Evolutionary conservation across 2,888 invertebrate genomes (phyloP).

Genomic region (Bruchidius siliquastri): DNA sequence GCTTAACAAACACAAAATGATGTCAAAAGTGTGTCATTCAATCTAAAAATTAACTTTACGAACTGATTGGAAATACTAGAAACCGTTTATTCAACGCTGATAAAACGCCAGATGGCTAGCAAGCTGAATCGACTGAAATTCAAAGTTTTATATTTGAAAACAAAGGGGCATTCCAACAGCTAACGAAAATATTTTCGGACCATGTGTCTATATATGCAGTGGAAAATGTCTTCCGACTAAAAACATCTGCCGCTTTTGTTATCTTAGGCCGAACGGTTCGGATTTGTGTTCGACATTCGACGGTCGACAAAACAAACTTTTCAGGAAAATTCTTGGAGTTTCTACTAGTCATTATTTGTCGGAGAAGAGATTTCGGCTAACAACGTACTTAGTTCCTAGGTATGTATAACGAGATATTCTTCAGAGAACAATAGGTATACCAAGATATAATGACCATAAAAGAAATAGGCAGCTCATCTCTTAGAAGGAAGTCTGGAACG

Average conservation of each 20-base stretch:
- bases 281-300: not conserved
- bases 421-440: no score
- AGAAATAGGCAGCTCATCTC: no score
- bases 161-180: not conserved
- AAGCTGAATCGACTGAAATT: not conserved
- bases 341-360: not conserved
- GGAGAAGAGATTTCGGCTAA: not conserved
- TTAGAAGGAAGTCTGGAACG: no score
- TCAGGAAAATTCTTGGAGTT: not conserved
- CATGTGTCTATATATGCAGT: not conserved
- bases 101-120: not conserved
- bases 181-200: not conserved
- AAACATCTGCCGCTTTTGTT: not conserved
- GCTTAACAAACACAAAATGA: no score
- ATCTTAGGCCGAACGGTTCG: not conserved
- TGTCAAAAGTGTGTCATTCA: no score
- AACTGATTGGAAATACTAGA: no score
- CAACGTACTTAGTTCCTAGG: not conserved
- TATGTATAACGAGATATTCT: not conserved
- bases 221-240: not conserved
- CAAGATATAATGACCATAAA: no score
- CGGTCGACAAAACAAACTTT: not conserved
- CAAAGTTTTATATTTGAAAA: not conserved
- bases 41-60: no score
- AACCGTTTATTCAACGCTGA: no score